Base-by-base conservation (phyloP, 2,797 vertebrate genomes). In the Takifugu rubripes region DNA sequence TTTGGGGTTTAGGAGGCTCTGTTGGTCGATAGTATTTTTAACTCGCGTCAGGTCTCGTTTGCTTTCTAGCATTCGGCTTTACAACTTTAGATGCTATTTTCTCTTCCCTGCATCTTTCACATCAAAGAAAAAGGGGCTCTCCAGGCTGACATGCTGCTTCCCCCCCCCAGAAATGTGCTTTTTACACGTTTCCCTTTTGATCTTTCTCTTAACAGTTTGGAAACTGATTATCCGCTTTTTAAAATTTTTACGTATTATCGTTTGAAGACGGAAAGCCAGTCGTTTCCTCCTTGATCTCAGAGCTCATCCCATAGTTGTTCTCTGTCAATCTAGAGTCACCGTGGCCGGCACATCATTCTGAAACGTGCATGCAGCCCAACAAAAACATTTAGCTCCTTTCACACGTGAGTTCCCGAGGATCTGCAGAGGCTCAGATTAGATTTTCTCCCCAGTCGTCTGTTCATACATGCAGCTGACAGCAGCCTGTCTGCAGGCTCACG, bases 61-160 rank as follows among this genome's bases (percentile, higher is more conserved):
- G 52, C 49, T 54, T 65, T 59, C 53, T 59, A 50, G 68, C 56
- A 61, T 69, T 83, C 64, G 45, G 52, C 79, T 79, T 83, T 69
- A 68, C 48, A 42, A 56, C 70, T 81, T 76, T 74, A 61, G 61
- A 82, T 83, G 70, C 79, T 78, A 65, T 82, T 86, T 85, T 79
- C 52, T 72, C 64, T 70, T 70, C 64, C 52, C 64, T 0, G 31
- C 70, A 64, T 78, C 66, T 73, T 66, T 50, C 47, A 84, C 79
- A 83, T 89, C 78, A 88, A 89, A 87, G 68, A 68, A 46, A 74
- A 74, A 59, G 33, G 61, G 33, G 12, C 57, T 85, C 65, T 74
- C 52, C 59, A 66, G 73, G 74, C 48, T 66, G 74, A 68, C 70
- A 61, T 52, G 59, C 70, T 75, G 60, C 67, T 70, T 46, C 56